These are phyloP conservation scores for Tenthredo distinguenda DNA, from an alignment of 2,888 invertebrate genomes.

Conservation along the genomic window DNA sequence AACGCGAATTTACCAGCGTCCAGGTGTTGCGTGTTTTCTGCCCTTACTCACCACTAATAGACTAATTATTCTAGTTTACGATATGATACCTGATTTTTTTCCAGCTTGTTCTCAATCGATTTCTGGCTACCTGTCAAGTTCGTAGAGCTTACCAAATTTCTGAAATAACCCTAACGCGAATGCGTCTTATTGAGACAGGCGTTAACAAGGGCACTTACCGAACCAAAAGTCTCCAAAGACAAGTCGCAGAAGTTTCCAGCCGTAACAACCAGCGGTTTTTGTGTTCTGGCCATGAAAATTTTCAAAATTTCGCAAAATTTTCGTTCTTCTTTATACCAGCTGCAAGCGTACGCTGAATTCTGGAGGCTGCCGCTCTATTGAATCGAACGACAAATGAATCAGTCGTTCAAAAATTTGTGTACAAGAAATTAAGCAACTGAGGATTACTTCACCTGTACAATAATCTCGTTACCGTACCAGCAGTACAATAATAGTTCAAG, in stretches of 20 bases:
- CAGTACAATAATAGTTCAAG: conserved; percentile 60
- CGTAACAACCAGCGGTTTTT: conserved; percentile 57
- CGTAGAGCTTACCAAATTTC: neutral
- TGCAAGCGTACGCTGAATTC: conserved; percentile 56
- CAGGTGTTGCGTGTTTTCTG: neutral
- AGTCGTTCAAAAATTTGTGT: neutral
- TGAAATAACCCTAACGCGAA: neutral
- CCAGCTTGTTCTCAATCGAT: neutral
- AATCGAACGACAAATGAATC: neutral
- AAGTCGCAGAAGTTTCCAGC: conserved; percentile 58
- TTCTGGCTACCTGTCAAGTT: neutral
- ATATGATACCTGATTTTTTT: neutral
- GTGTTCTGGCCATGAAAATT: conserved; percentile 56
- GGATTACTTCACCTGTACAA: conserved; percentile 54
- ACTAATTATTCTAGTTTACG: neutral
- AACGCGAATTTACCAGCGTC: neutral
- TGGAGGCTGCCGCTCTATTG: neutral
- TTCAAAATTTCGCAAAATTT: conserved; percentile 54
- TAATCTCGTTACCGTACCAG: conserved; percentile 59
- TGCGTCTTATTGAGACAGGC: neutral
- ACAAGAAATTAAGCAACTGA: neutral
- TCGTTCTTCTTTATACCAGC: conserved; percentile 56
- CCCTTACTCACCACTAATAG: neutral
- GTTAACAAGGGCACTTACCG: conserved; percentile 52
- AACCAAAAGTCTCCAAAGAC: conserved; percentile 57